These are phyloP conservation scores for Heteropelma amictum DNA, from an alignment of 2,888 invertebrate genomes.

Conservation along the genomic window DNA sequence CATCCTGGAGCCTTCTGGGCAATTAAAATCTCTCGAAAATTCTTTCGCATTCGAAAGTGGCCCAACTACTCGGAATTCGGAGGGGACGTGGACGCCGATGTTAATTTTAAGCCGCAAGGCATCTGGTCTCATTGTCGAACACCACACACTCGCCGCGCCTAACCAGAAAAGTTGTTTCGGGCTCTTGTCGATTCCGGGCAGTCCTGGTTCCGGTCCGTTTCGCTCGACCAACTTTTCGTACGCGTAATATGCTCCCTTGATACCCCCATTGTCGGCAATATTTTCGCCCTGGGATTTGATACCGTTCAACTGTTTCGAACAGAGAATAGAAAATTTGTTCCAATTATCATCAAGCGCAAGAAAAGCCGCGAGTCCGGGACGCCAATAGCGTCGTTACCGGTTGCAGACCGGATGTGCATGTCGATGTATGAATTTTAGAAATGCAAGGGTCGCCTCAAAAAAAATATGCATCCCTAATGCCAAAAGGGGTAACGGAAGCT, in stretches of 20 bases:
- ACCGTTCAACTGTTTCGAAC: constrained; percentile 86
- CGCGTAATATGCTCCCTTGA: constrained; percentile 79
- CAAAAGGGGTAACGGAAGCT: background rate
- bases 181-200: constrained; percentile 86
- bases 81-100: constrained; percentile 88
- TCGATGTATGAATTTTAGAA: too few species aligned
- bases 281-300: constrained; percentile 95
- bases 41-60: constrained; percentile 82
- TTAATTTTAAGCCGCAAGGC: constrained; percentile 87
- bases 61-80: constrained; percentile 82
- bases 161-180: constrained; percentile 85
- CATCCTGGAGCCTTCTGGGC: constrained; percentile 76
- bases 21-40: constrained; percentile 81
- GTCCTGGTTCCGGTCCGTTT: constrained; percentile 82
- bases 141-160: constrained; percentile 83
- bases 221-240: constrained; percentile 80
- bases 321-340: background rate
- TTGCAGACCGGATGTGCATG: too few species aligned
- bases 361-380: background rate
- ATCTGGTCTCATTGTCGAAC: constrained; percentile 86
- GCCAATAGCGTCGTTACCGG: background rate
- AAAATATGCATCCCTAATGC: too few species aligned
- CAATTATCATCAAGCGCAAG: background rate
- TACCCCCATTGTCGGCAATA: constrained; percentile 81
- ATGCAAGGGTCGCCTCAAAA: too few species aligned